phyloP scores from a whole-genome alignment of 2,113 vertebrate species.

The Varanus salvator region DNA sequence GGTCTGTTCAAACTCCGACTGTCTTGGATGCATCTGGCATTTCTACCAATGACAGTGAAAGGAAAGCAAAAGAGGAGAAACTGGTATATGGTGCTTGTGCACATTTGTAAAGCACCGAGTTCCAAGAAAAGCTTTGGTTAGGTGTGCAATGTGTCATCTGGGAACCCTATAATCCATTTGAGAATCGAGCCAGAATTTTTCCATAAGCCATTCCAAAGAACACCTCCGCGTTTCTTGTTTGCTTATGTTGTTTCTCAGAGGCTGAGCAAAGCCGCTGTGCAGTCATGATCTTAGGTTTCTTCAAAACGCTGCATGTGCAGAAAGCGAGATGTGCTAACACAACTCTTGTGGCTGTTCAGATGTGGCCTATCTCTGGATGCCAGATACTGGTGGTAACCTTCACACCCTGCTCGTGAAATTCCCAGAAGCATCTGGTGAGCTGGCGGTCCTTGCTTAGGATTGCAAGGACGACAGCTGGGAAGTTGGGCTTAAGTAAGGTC shows the following conservation, averaged over 20 bases:
- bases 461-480: background rate
- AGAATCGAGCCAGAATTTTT: background rate
- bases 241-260: background rate
- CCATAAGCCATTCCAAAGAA: background rate
- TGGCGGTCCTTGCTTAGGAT: background rate
- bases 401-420: background rate
- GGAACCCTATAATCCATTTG: rapidly evolving
- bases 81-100: background rate
- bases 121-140: background rate
- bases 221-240: background rate
- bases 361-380: background rate
- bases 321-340: background rate
- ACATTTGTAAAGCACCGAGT: background rate
- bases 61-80: background rate
- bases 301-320: too few relatives aligned
- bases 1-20: background rate
- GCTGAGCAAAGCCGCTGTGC: background rate
- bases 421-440: background rate
- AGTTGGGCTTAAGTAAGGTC: background rate
- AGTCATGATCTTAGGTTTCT: background rate
- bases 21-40: background rate
- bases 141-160: background rate
- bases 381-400: background rate
- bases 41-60: rapidly evolving
- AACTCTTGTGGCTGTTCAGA: background rate